Evolutionary conservation across 2,113 vertebrate species (phyloP).

Genomic region (Oplegnathus fasciatus): DNA sequence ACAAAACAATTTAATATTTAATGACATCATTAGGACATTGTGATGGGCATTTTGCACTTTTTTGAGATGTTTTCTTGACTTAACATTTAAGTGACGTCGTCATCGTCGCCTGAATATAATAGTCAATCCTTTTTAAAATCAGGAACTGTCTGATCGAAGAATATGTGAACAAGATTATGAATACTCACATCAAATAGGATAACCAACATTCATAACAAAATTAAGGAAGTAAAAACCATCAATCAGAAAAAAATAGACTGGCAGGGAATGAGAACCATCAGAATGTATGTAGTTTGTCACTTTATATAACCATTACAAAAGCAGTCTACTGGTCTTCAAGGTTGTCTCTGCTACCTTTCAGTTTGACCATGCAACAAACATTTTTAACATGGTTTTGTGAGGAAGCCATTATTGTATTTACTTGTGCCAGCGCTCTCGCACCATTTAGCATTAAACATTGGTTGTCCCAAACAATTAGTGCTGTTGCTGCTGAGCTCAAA

Average conservation of each 20-base stretch:
- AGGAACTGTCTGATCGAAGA: not conserved
- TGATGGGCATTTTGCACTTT: no score
- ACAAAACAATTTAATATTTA: no score
- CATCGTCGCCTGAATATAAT: not conserved
- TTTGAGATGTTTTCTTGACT: not conserved
- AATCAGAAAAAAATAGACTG: not conserved
- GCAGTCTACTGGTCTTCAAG: not conserved
- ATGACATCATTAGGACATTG: no score
- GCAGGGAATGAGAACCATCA: not conserved
- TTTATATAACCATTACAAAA: not conserved
- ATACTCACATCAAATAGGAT: not conserved
- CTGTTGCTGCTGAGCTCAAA: slow-evolving; percentile 43
- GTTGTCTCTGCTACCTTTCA: not conserved
- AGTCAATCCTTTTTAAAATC: no score
- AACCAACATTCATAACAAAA: not conserved
- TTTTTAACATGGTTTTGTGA: slow-evolving; percentile 13
- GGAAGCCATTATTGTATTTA: slow-evolving; percentile 36
- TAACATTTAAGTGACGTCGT: no score
- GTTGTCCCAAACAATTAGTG: slow-evolving; percentile 67
- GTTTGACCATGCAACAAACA: not conserved
- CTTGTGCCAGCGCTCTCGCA: slow-evolving; percentile 32
- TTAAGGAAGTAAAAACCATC: not conserved
- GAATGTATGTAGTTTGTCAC: not conserved
- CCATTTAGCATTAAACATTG: slow-evolving; percentile 58
- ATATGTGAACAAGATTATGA: not conserved